A percentile compares a stretch with the other conserved stretches of the same genome.
phyloP scores from a whole-genome alignment of 1,140 invertebrate species.

The Tigriopus japonicus region DNA sequence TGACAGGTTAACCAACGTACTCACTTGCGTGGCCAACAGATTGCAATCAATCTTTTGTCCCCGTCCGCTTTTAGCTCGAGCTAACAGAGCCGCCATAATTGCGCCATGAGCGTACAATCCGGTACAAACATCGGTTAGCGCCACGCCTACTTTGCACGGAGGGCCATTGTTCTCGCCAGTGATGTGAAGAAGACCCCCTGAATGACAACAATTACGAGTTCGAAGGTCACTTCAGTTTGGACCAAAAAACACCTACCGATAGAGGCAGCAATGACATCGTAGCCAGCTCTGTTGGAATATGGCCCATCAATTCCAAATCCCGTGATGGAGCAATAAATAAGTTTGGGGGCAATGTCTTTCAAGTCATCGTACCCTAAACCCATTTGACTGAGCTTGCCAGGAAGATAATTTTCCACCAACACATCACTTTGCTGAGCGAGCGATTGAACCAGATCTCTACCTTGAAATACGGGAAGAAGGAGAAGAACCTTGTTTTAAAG shows the following conservation, averaged over 20 bases:
- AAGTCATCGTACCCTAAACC: slow-evolving; percentile 60
- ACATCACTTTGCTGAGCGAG: slow-evolving; percentile 60
- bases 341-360: slow-evolving; percentile 43
- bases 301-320: slow-evolving; percentile 76
- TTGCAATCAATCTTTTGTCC: slow-evolving; percentile 88
- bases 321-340: slow-evolving; percentile 86
- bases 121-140: slow-evolving; percentile 77
- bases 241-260: slow-evolving; percentile 50
- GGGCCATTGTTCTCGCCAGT: slow-evolving; percentile 64
- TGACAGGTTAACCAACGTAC: slow-evolving; percentile 68
- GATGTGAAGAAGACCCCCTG: slow-evolving; percentile 59
- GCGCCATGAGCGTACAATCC: slow-evolving; percentile 88
- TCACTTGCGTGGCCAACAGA: slow-evolving; percentile 64
- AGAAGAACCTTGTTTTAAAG: too few species aligned
- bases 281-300: slow-evolving; percentile 64
- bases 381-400: slow-evolving; percentile 59
- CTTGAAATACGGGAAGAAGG: slow-evolving; percentile 43
- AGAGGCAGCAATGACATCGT: slow-evolving; percentile 86
- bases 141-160: slow-evolving; percentile 79
- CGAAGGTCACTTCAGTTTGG: too few species aligned
- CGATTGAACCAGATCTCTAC: slow-evolving; percentile 49
- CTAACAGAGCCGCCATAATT: slow-evolving; percentile 70
- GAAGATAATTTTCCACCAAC: slow-evolving; percentile 83
- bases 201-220: too few species aligned
- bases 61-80: slow-evolving; percentile 48